Conservation (phyloP, 2,888 invertebrate genomes). For the Tinea semifulvella region DNA sequence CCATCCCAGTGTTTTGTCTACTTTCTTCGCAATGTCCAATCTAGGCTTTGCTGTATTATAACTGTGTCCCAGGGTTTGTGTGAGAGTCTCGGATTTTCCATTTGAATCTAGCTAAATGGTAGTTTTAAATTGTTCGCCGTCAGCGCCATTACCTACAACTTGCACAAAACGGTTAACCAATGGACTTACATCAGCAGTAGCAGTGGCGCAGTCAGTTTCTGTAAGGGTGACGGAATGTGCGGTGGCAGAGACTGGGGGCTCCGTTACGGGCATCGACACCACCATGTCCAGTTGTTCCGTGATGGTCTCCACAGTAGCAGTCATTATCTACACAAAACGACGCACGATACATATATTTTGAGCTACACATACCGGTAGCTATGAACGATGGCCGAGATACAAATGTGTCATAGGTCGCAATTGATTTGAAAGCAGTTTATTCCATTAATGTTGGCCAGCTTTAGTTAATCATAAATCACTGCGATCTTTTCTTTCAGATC, state of each 20-base stretch:
- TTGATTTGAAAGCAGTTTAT: no score
- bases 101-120: not conserved
- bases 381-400: no score
- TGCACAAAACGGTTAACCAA: not conserved
- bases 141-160: not conserved
- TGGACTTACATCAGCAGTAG: slow-evolving; percentile 51
- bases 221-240: slow-evolving; percentile 89
- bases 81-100: not conserved
- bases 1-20: no score
- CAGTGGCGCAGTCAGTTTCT: slow-evolving; percentile 86
- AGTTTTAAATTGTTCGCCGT: not conserved
- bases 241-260: slow-evolving; percentile 73
- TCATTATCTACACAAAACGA: slow-evolving; percentile 79
- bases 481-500: no score
- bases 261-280: slow-evolving; percentile 80
- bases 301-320: slow-evolving; percentile 94
- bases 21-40: no score
- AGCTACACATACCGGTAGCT: no score
- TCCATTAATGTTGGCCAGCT: no score
- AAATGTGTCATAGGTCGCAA: no score
- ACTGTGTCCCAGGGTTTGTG: no score
- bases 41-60: no score
- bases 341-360: not conserved
- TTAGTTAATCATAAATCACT: no score
- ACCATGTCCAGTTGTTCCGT: slow-evolving; percentile 91